Base-by-base conservation (phyloP, 2,888 invertebrate genomes). In the Sarcophaga carnaria region DNA sequence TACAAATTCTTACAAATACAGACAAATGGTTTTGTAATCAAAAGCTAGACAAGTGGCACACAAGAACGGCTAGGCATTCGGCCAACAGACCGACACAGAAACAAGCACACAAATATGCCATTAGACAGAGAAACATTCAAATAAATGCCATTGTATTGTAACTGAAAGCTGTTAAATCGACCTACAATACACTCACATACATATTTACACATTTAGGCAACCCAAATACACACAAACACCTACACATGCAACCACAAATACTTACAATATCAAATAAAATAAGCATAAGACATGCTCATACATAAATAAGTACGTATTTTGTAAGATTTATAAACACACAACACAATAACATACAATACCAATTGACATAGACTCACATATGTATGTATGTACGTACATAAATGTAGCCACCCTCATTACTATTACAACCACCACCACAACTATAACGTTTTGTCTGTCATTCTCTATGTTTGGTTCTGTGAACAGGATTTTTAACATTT, bases 401-500 rank as follows among this genome's bases (percentile, higher is more conserved):
- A 0, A 54, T 17, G 14, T 37, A 8, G 37, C 37, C 54, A 54
- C 54, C 12, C 59, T 64, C 14, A 47, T 63, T 59, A 45, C 45
- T 49, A 22, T 59, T 49, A 70, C n/a, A 20, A 66, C 54, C 63
- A 37, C 63, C 14, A 79, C 37, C n/a, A 62, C 37, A 0, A 20
- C 3, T 49, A 49, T 22, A 59, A 25, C n/a, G 17, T 62, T 62
- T 10, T 60, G 3, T 5, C 49, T 8, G 66, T 25, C 49, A 47
- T 62, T 20, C 11, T 62, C 45, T 64, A 64, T 25, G 49, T 72
- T 64, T 17, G 54, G 54, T 14, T 17, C 5, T 77, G 64, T 71
- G 64, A 59, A 83, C 72, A 83, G 78, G 69, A 81, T 80, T 86
- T 78, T 80, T 70, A 27, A 81, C 69, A 86, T 86, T 74, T 83